A percentile compares a stretch with the other conserved stretches of the same genome.
These are phyloP conservation scores for Leucophenga varia DNA, from an alignment of 1,140 invertebrate species.

Conservation along the genomic window DNA sequence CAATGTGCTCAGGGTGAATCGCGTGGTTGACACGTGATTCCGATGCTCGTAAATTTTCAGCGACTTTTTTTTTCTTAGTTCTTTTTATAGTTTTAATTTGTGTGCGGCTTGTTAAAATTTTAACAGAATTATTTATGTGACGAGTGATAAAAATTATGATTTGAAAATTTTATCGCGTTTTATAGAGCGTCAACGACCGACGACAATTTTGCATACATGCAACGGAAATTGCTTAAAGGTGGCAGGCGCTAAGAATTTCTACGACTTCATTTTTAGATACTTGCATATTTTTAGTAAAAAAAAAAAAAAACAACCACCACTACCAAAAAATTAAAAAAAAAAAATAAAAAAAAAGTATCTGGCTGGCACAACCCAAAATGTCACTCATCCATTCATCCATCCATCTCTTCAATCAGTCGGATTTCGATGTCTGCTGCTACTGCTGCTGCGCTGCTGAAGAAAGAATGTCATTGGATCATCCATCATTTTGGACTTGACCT, in stretches of 20 bases:
- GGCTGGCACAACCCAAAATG: constrained; percentile 31
- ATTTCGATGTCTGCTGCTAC: constrained; percentile 5
- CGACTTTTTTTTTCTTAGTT: constrained; percentile 48
- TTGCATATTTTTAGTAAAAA: too few relatives aligned
- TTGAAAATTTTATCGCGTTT: too few relatives aligned
- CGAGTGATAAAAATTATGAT: constrained; percentile 18
- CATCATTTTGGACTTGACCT: constrained; percentile 57
- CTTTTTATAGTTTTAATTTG: constrained; percentile 56
- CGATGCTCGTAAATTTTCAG: constrained; percentile 47
- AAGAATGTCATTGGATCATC: constrained; percentile 49
- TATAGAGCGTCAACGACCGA: too few relatives aligned
- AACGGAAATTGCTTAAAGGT: constrained; percentile 37
- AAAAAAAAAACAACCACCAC: too few relatives aligned
- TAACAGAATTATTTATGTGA: constrained; percentile 53
- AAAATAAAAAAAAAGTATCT: neutral
- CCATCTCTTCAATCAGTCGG: constrained; percentile 23
- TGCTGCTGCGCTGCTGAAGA: too few relatives aligned
- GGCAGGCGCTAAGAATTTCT: constrained; percentile 18
- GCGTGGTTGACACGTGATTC: constrained; percentile 55
- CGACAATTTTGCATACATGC: constrained; percentile 11
- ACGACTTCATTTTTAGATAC: too few relatives aligned
- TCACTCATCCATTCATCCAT: constrained; percentile 39
- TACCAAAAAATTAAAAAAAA: constrained; percentile 4
- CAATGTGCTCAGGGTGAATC: constrained; percentile 12
- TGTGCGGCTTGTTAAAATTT: constrained; percentile 50